Conservation (phyloP, 2,797 vertebrate species). For the Hypotaenidia philippensis region DNA sequence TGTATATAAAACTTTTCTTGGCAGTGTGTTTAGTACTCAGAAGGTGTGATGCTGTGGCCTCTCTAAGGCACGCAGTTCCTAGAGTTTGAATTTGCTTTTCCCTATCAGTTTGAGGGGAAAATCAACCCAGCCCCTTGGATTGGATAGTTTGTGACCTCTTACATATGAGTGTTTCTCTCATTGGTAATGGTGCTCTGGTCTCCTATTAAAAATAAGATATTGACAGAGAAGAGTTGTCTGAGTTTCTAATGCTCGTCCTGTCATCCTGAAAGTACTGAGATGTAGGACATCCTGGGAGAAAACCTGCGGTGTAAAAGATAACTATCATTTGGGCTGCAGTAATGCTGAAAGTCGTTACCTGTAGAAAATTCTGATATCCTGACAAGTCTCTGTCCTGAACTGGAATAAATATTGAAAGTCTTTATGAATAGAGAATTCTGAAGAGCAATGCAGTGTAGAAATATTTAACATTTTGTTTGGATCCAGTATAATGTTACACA, state of each 20-base stretch:
- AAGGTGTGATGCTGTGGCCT: not conserved
- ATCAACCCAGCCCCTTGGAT: not conserved
- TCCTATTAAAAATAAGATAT: not conserved
- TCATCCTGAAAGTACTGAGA: not conserved
- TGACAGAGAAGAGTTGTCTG: not conserved
- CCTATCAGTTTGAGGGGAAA: not conserved
- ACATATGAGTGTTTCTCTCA: not conserved
- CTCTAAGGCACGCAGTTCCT: not conserved
- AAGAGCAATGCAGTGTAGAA: not conserved
- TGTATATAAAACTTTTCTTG: not conserved
- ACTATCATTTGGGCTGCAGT: not conserved
- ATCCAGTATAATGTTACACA: not conserved
- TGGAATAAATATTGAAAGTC: not conserved
- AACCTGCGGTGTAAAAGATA: not conserved
- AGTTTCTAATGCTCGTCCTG: not conserved
- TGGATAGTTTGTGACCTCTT: not conserved
- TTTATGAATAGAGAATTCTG: not conserved
- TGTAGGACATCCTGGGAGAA: not conserved
- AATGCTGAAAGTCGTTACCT: not conserved
- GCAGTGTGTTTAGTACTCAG: not conserved
- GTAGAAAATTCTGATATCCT: not conserved
- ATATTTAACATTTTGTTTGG: not conserved
- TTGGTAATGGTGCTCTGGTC: not conserved
- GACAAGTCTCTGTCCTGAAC: not conserved
- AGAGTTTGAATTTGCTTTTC: not conserved